Conservation (phyloP, 2,888 invertebrate genomes). For the Cephus rjabovi region DNA sequence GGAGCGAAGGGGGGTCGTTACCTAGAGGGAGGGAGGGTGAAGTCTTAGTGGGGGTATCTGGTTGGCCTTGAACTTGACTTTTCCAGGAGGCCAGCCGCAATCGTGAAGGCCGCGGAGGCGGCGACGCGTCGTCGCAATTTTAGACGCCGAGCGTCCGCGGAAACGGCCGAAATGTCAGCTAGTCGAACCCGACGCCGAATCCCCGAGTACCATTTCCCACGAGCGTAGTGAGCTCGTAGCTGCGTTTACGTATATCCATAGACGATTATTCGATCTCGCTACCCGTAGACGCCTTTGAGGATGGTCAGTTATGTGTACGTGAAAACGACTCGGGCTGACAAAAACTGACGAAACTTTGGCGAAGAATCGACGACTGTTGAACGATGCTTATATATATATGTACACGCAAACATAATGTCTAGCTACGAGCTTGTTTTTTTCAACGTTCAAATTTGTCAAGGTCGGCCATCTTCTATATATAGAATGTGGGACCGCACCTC, state of each 20-base stretch:
- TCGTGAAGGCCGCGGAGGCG: constrained; percentile 36
- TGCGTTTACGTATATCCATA: not conserved
- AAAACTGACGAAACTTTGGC: not conserved
- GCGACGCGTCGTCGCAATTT: constrained; percentile 46
- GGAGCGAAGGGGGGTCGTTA: not conserved
- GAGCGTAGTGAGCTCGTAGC: not conserved
- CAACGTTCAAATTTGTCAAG: not conserved
- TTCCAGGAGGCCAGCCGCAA: constrained; percentile 43
- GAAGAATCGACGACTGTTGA: not conserved
- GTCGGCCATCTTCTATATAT: not conserved
- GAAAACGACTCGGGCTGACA: not conserved
- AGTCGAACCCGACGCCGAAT: not conserved
- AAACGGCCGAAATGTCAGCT: constrained; percentile 40
- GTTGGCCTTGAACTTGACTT: constrained; percentile 61
- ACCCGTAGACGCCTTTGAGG: not conserved
- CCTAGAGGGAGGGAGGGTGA: constrained; percentile 16
- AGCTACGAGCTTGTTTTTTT: not conserved
- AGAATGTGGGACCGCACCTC: not conserved
- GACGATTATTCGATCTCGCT: not conserved
- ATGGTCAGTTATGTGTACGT: not conserved
- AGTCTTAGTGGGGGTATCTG: constrained; percentile 25
- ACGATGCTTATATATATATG: too few species aligned
- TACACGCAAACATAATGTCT: too few species aligned
- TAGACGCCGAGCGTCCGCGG: constrained; percentile 52
- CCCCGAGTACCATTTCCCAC: not conserved